Conservation (phyloP, 2,888 invertebrate genomes). For the Troilus luridus region DNA sequence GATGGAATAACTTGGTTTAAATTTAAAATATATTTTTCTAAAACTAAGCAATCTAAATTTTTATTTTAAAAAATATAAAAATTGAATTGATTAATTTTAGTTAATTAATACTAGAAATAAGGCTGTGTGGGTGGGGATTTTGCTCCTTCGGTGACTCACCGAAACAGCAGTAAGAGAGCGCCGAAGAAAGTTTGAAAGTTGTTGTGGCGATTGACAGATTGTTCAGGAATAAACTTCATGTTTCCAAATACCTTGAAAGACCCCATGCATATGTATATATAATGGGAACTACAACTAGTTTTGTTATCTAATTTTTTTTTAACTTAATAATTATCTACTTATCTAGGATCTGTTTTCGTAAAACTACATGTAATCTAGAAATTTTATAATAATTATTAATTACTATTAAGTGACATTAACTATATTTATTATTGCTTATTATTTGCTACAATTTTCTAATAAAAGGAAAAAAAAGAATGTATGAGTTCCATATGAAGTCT, state of each 20-base stretch:
- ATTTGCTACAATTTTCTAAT: not conserved
- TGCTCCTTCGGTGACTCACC: constrained; percentile 75
- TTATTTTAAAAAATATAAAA: not conserved
- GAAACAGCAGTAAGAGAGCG: constrained; percentile 92
- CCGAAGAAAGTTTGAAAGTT: constrained; percentile 95
- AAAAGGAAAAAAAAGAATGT: not conserved
- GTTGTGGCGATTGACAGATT: constrained; percentile 93
- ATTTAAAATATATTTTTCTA: not conserved
- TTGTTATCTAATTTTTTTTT: constrained; percentile 52
- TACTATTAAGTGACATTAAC: not conserved
- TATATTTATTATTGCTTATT: constrained; percentile 33
- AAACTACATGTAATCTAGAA: not conserved
- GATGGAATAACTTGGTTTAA: not conserved
- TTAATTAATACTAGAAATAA: constrained; percentile 56
- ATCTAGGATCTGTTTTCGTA: not conserved
- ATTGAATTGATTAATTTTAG: not conserved
- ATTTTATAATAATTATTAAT: not conserved
- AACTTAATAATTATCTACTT: constrained; percentile 11
- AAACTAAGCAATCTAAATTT: not conserved
- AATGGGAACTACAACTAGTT: constrained; percentile 57
- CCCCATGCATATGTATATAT: constrained; percentile 64
- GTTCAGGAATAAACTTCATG: constrained; percentile 87
- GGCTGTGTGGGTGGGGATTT: constrained; percentile 56
- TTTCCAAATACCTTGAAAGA: constrained; percentile 90
- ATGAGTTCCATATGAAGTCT: not conserved